Evolutionary conservation across 2,888 invertebrate species (phyloP), one percentile per base, ranked within the genome.

Genomic region (Zonitis immaculata): DNA sequence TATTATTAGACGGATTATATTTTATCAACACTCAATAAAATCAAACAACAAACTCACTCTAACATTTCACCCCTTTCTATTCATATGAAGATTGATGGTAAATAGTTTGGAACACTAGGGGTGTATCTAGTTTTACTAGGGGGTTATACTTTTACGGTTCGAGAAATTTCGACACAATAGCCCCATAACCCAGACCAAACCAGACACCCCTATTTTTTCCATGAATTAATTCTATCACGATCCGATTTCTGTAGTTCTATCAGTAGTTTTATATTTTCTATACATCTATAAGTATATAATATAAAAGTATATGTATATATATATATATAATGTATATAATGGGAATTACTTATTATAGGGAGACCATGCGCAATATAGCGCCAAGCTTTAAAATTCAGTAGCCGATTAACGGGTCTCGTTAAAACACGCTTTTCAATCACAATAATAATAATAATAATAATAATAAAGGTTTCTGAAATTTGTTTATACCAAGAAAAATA

Each of bases 371-470:
- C 58, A 54, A 51, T 50, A 49, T 52, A 52, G 52, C 58, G 58
- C 58, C 58, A 58, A 58, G 58, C 58, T 58, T 58, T 48, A 49
- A 58, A 58, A n/a, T 55, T 49, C 55, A 55, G 54, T 58, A 52
- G 46, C 44, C 42, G 28, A 46, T 52, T 52, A 54, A 50, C 52
- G 11, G 30, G 48, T 32, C 49, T 30, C 47, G 55, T 42, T 44
- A 49, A 44, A 52, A 51, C 47, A 35, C 35, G 12, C 6, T 14
- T 14, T 14, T 14, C 6, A 7, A 32, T 18, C 9, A 16, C 9
- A 35, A 18, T 7, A 35, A 32, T 6, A 32, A 32, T n/a, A n/a
- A 32, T 12, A 30, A 35, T 32, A 32, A 32, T 4, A 14, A 30
- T 16, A 5, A 14, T n/a, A n/a, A n/a, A n/a, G n/a, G n/a, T n/a